Conservation (phyloP, 2,113 vertebrate genomes). For the Promerops cafer region DNA sequence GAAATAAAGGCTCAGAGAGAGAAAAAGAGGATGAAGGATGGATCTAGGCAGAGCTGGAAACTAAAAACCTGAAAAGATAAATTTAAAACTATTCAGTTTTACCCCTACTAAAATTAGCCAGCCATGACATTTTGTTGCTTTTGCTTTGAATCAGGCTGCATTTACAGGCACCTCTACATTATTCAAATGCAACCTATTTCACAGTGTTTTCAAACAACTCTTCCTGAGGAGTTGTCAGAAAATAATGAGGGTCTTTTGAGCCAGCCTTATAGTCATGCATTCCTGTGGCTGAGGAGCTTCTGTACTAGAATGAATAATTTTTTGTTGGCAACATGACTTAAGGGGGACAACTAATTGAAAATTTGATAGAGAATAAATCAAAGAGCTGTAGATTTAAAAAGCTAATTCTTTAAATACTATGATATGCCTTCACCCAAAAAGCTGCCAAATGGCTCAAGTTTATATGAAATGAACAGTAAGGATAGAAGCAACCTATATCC, state of each 20-base stretch:
- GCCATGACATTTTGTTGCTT: neutral
- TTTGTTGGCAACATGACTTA: neutral
- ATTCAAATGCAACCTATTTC: slow-evolving; percentile 8
- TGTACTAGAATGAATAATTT: neutral
- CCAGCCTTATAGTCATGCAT: neutral
- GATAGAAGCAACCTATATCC: neutral
- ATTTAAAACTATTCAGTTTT: neutral
- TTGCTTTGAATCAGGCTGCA: neutral
- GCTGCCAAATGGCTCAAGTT: neutral
- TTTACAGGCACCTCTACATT: neutral
- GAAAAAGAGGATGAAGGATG: neutral
- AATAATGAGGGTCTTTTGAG: neutral
- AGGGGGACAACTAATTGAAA: neutral
- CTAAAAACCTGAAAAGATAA: neutral
- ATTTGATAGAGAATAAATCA: neutral
- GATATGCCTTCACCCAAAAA: neutral
- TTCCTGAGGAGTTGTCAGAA: neutral
- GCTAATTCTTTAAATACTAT: neutral
- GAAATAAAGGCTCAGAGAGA: neutral
- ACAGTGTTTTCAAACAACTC: neutral
- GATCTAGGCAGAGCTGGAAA: neutral
- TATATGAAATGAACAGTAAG: neutral
- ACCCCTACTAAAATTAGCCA: neutral
- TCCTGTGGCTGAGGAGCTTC: neutral
- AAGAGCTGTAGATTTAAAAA: neutral